Base-by-base conservation (phyloP, 2,888 invertebrate genomes). In the Octonoba sinensis region DNA sequence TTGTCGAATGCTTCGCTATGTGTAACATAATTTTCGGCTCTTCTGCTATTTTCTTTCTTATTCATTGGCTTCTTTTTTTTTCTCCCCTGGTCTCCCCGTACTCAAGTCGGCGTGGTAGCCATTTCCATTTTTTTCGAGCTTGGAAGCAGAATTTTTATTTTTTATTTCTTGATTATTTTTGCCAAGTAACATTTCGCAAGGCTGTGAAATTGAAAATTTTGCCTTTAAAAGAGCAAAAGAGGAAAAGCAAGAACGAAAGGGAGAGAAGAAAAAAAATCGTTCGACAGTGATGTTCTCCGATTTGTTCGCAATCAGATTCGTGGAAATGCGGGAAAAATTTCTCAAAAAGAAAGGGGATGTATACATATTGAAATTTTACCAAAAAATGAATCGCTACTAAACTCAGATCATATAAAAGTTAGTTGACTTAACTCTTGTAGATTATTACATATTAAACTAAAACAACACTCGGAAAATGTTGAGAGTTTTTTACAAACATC, bases 21-120 rank as follows among this genome's bases (percentile, higher is more conserved):
- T 18, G 44, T 62, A 62, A 62, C 62, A 62, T 62, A 62, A 62
- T 62, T 62, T 62, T 62, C 44, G 44, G 13, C 20, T 36, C 44
- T 44, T 13, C 60, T 27, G 16, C 44, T 36, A 6, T 18, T 62
- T 62, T 18, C 6, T 3, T 62, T 62, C 18, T 36, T 36, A 36
- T 36, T 36, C 36, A 36, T 36, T 36, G 36, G 36, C 44, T 44
- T 44, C n/a, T 44, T n/a, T 44, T 60, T 60, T 24, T 20, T 36
- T 62, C 44, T 36, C n/a, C 8, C 18, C 12, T 18, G 46, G 62
- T 36, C 62, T 4, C 62, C 13, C 18, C 44, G 18, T 62, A 16
- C 22, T 2, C 18, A 12, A 16, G 16, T 46, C 22, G 59, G 13
- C 44, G 16, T 18, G 36, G 36, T 44, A 18, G 36, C 18, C 20